Base-by-base conservation (phyloP, 2,797 vertebrate genomes). In the Pagetopsis macropterus region DNA sequence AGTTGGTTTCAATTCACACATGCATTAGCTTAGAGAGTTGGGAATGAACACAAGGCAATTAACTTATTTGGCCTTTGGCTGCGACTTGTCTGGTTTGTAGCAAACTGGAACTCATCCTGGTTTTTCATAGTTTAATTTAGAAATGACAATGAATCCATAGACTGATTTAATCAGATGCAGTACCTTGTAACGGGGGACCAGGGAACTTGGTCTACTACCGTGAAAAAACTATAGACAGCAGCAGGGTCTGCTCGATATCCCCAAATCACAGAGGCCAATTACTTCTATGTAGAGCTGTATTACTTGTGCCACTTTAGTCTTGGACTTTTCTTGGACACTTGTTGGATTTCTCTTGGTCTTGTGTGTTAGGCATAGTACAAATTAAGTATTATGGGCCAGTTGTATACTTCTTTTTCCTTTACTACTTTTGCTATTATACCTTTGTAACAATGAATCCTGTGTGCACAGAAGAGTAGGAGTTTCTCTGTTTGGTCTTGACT, bases 41-140 rank as follows among this genome's bases (percentile, higher is more conserved):
- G 84, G 88, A 93, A 91, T 93, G 91, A 92, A 84, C 81, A 79
- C 70, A 72, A 93, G 84, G 86, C 91, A 92, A 93, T 93, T 91
- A 92, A 92, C 82, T 86, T 81, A 88, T 91, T 90, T 93, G 90
- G 91, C 90, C 89, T 90, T 87, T 93, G 90, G 93, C 91, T 90
- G 83, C 79, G 87, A 91, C 84, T 87, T 73, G 70, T 85, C 87
- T 91, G 83, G 84, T 85, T 90, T 37, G 85, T 80, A 75, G 77
- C 84, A 79, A 70, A 76, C 70, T 56, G 75, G 51, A 78, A 78
- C 88, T 87, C 82, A 84, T 88, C 74, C 71, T 84, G 73, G 81
- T 84, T 87, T 91, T 87, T 85, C 76, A 62, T 59, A 74, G 72
- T 85, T 87, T 90, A 79, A 91, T 93, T 86, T 78, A 76, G 61